Percentiles rank a stretch among this genome's conserved stretches.
These are phyloP conservation scores for Sphaerodactylus townsendi DNA, from an alignment of 2,113 vertebrate genomes.

Conservation along the genomic window DNA sequence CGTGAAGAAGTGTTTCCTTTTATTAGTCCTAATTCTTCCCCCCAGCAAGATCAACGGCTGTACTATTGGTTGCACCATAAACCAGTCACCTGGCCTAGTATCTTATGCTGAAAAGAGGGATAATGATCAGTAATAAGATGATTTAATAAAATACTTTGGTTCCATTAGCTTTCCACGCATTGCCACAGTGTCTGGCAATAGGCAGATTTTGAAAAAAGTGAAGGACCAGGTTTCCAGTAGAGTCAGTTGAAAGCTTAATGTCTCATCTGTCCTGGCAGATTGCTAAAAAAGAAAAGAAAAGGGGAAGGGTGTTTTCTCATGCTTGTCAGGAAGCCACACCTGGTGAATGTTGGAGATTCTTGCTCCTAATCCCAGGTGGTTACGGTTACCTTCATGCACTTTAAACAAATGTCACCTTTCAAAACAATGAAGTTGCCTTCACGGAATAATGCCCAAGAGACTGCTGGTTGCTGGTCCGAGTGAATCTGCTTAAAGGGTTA, in stretches of 20 bases:
- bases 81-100: too few relatives aligned
- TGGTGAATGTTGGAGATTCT: not conserved
- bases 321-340: not conserved
- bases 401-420: conserved; percentile 41
- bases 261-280: not conserved
- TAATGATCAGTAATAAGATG: too few relatives aligned
- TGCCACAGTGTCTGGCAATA: not conserved
- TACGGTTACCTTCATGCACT: conserved; percentile 16
- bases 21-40: too few relatives aligned
- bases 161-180: too few relatives aligned
- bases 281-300: not conserved
- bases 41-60: too few relatives aligned
- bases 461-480: conserved; percentile 49
- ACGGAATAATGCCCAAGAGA: conserved; percentile 31
- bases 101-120: not conserved
- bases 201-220: not conserved
- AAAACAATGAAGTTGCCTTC: conserved; percentile 41
- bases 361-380: not conserved
- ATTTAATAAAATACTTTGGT: too few relatives aligned
- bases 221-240: not conserved
- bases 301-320: not conserved
- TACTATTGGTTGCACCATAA: not conserved
- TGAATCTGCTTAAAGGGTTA: conserved; percentile 62
- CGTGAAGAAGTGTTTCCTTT: too few relatives aligned
- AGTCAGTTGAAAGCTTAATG: not conserved